phyloP scores from a whole-genome alignment of 2,888 invertebrate species.

The Ypsolopha sequella region DNA sequence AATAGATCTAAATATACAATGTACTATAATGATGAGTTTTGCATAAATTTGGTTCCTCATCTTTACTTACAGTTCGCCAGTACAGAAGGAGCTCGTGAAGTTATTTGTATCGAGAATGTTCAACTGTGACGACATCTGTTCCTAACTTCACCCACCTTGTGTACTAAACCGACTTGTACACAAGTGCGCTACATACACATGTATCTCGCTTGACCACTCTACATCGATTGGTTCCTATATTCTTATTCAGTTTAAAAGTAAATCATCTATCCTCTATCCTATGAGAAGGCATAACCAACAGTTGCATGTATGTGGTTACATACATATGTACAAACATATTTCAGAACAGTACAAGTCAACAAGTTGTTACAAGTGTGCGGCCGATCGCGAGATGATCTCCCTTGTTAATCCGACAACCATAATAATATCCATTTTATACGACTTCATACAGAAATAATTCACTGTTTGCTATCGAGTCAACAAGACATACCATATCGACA shows the following conservation, averaged over 20 bases:
- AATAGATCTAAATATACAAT: background rate
- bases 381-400: constrained; percentile 23
- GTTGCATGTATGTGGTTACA: constrained; percentile 15
- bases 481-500: background rate
- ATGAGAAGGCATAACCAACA: constrained; percentile 42
- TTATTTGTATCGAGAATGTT: no score
- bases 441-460: background rate
- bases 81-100: no score
- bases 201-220: background rate
- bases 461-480: no score
- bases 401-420: constrained; percentile 61
- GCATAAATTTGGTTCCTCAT: no score
- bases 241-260: background rate
- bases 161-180: constrained; percentile 1
- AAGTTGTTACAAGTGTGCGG: constrained; percentile 11
- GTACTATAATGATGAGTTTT: background rate
- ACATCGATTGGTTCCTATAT: no score
- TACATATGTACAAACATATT: constrained; percentile 15
- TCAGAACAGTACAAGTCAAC: constrained; percentile 47
- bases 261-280: background rate
- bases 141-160: background rate
- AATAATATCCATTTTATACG: constrained; percentile 38
- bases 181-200: constrained; percentile 1
- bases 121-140: no score
- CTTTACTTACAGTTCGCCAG: no score